Base-by-base conservation (phyloP, 2,797 vertebrate genomes). In the Paedocypris micromegethes region DNA sequence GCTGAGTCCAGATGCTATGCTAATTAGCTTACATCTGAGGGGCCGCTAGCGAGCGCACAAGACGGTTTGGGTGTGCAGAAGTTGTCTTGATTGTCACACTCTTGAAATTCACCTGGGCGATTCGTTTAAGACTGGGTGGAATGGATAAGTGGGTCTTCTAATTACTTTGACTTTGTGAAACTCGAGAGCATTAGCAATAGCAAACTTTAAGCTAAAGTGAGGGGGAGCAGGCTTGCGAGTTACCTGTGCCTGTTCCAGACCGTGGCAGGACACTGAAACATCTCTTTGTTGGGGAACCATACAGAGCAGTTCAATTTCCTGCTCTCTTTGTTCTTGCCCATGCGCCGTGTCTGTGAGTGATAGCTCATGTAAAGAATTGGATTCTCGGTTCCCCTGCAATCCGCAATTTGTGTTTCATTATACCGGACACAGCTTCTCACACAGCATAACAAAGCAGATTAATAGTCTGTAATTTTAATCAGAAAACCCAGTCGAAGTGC, bases 1-100 rank as follows among this genome's bases (percentile, higher is more conserved):
- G 64, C 42, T 64, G 64, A 55, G 66, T 73, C 66, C 55, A 76
- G 77, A 81, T 83, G 82, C 77, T 73, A 79, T 77, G 73, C 78
- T 83, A 79, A 88, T 87, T 78, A 79, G 78, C 70, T 74, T 55
- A 77, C 74, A 83, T 85, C 82, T 87, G 81, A 65, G 74, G 6
- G 72, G 78, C 83, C 77, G 77, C 79, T 82, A 84, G 81, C 78
- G 78, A 83, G 76, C 84, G 80, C 76, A 23, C 63, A 76, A 81
- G 69, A 72, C 75, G 71, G 61, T 74, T 81, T 74, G 74, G 82
- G 80, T 73, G 81, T 82, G 77, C 83, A 84, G 83, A 82, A 72
- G 84, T 86, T 85, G 81, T 66, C 76, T 83, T 72, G 74, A 65
- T 73, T 66, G 78, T 70, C 71, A 77, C 69, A 78, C 77, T 64